Percentiles rank a stretch among this genome's conserved stretches.
These are phyloP conservation scores for Pelmatolapia mariae DNA, from an alignment of 2,113 vertebrate species.

Conservation along the genomic window DNA sequence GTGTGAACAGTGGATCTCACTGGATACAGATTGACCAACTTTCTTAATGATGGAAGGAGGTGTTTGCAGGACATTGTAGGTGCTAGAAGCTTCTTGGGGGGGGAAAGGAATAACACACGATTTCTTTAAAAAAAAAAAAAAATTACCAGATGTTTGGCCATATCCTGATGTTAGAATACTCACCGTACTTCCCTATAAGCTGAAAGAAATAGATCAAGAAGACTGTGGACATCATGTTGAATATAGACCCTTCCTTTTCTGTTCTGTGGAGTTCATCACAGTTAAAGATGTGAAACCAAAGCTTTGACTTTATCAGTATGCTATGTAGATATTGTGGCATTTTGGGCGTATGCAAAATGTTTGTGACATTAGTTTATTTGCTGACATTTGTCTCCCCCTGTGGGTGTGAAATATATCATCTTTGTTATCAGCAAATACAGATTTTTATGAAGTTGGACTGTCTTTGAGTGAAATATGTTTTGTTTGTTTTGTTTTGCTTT, in stretches of 20 bases:
- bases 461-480: rapidly evolving
- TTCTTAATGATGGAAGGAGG: too few species aligned
- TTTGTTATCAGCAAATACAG: background rate
- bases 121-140: too few species aligned
- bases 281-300: background rate
- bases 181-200: background rate
- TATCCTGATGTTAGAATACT: background rate
- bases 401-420: background rate
- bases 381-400: background rate
- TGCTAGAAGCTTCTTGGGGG: too few species aligned
- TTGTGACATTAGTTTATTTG: rapidly evolving
- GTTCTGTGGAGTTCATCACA: rapidly evolving
- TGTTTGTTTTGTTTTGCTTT: rapidly evolving
- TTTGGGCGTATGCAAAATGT: background rate
- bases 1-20: too few species aligned
- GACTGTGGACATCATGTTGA: background rate
- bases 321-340: rapidly evolving
- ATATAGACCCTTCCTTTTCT: rapidly evolving
- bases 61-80: too few species aligned
- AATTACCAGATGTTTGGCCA: rapidly evolving
- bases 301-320: rapidly evolving
- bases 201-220: background rate
- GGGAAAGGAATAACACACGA: too few species aligned
- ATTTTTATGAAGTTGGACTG: rapidly evolving
- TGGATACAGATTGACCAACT: too few species aligned